These are phyloP conservation scores for Aphyosemion australe DNA, from an alignment of 2,113 vertebrate genomes.

Conservation along the genomic window DNA sequence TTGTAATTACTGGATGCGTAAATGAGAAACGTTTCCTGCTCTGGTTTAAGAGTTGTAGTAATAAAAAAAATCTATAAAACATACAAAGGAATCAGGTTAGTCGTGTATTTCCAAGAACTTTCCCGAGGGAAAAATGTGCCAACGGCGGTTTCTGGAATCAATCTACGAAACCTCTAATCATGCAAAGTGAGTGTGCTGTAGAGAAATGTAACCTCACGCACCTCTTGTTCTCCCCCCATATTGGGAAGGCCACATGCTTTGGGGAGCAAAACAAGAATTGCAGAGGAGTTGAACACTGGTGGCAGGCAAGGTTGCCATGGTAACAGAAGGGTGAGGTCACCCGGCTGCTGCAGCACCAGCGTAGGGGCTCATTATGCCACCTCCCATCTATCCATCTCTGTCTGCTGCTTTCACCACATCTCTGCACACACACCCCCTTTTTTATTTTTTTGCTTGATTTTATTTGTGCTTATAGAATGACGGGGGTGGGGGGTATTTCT, in stretches of 20 bases:
- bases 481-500: no score
- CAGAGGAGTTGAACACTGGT: conserved; percentile 52
- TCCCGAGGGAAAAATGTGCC: conserved; percentile 6
- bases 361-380: conserved; percentile 68
- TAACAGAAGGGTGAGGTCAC: conserved; percentile 75
- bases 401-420: conserved; percentile 40
- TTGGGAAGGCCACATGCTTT: conserved; percentile 41
- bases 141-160: conserved; percentile 3
- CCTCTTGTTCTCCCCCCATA: conserved; percentile 35
- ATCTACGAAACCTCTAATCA: background rate
- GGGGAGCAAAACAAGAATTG: conserved; percentile 48
- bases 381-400: conserved; percentile 64
- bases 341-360: conserved; percentile 61
- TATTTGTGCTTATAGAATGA: no score
- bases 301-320: conserved; percentile 72
- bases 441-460: no score
- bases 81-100: background rate
- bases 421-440: background rate
- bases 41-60: background rate
- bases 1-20: no score
- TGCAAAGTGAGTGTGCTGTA: background rate
- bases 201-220: conserved; percentile 34
- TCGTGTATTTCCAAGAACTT: background rate
- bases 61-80: background rate
- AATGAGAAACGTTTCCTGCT: no score